phyloP scores from a whole-genome alignment of 2,888 invertebrate species.

The Hemithea aestivaria region DNA sequence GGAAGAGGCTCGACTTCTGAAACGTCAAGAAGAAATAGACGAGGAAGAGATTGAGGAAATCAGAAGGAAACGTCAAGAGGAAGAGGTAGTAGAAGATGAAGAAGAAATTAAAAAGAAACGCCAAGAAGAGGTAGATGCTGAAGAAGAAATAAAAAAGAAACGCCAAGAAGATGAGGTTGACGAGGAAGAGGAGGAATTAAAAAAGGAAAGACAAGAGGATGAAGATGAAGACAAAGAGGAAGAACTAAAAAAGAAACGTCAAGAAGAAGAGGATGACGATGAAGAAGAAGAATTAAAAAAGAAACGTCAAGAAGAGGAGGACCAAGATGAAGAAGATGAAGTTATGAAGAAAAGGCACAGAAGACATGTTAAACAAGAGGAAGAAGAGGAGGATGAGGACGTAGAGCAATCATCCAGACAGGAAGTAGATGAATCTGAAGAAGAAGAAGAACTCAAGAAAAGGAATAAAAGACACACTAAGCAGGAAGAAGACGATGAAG shows the following conservation, averaged over 20 bases:
- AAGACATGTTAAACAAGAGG: constrained; percentile 11
- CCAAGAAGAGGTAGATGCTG: constrained; percentile 10
- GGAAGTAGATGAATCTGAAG: constrained; percentile 9
- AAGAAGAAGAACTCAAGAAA: constrained; percentile 13
- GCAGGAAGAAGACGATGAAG: constrained; percentile 11
- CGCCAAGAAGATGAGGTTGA: constrained; percentile 15
- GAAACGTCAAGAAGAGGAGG: constrained; percentile 12
- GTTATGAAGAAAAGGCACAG: constrained; percentile 1
- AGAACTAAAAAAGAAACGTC: constrained; percentile 15
- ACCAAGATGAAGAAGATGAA: constrained; percentile 16
- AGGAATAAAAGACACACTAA: constrained; percentile 1
- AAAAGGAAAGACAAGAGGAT: constrained; percentile 9
- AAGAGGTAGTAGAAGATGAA: constrained; percentile 2
- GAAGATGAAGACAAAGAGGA: constrained; percentile 12
- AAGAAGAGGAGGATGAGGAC: constrained; percentile 13
- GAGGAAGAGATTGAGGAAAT: constrained; percentile 2
- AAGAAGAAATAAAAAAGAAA: constrained; percentile 15
- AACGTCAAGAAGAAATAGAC: constrained; percentile 10
- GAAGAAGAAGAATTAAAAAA: constrained; percentile 9
- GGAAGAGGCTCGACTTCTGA: constrained; percentile 9
- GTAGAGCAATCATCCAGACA: constrained; percentile 2
- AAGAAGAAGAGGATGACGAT: constrained; percentile 9
- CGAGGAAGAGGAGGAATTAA: constrained; percentile 3
- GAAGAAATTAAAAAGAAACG: constrained; percentile 17
- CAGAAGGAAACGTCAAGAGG: background rate